Evolutionary conservation across 2,888 invertebrate species (phyloP), one percentile per base, ranked within the genome.

Genomic region (Agonopterix arenella): DNA sequence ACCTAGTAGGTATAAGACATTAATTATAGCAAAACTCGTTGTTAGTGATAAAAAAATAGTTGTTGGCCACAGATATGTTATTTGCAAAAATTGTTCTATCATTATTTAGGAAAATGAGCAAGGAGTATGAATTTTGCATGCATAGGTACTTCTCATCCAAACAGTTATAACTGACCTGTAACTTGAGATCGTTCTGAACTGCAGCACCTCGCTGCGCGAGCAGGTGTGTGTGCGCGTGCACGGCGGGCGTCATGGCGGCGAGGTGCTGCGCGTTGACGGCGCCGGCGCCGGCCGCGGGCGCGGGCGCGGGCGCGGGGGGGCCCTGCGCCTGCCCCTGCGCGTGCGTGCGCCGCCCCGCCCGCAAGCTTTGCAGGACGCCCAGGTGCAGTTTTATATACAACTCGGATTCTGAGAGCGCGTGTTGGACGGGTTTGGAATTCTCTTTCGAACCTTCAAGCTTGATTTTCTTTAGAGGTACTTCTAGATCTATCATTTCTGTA

Each of bases 371-470:
- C 48, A 95, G 67, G 9, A 95, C 83, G 0, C 92, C 92, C 28
- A 94, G 75, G 66, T 94, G 94, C 18, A 95, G 76, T 59, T 91
- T 90, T n/a, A 91, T 90, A 57, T 94, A 94, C 5, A 91, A 61
- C 52, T 90, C 89, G 0, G 70, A 52, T 51, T 83, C 80, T 0
- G 73, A 64, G n/a, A 80, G 53, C 10, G 8, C 1, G 1, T 64
- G 55, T 48, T 73, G 76, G 10, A 64, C 64, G 0, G 61, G 60
- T 1, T 70, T 62, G 10, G 70, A 67, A 57, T 77, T 81, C 10
- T 76, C 66, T 16, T 62, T 60, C 4, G 78, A 75, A 18, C 64
- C 72, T 63, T 89, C 89, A 1, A 86, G 44, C 62, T 90, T 90
- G 2, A 90, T 83, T 57, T 76, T 84, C 57, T 86, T 90, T 5